Conservation (phyloP, 2,888 invertebrate genomes). For the Caenorhabditis sp. region DNA sequence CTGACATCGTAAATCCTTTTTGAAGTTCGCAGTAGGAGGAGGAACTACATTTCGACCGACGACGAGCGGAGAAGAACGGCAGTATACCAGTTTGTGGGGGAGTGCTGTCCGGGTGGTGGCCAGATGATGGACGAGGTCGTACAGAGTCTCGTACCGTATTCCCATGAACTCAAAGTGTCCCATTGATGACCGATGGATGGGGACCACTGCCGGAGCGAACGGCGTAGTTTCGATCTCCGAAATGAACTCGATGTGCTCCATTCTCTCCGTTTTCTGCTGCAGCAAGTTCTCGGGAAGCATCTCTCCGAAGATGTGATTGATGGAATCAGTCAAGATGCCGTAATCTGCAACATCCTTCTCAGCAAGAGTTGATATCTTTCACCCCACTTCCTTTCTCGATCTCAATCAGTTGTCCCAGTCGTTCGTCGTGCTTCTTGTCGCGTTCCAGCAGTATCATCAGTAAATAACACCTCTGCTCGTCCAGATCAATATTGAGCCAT, state of each 20-base stretch:
- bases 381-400: slow-evolving; percentile 32
- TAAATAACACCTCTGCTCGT: slow-evolving; percentile 61
- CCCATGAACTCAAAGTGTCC: slow-evolving; percentile 65
- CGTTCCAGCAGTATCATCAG: slow-evolving; percentile 55
- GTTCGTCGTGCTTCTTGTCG: slow-evolving; percentile 24
- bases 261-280: slow-evolving; percentile 5
- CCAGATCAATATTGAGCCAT: slow-evolving; percentile 61
- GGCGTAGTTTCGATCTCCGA: slow-evolving; percentile 40
- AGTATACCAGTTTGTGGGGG: slow-evolving; percentile 56
- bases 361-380: neutral
- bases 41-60: slow-evolving; percentile 33
- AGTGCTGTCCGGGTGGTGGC: slow-evolving; percentile 49
- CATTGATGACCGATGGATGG: slow-evolving; percentile 56
- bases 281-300: slow-evolving; percentile 12
- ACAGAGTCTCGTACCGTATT: slow-evolving; percentile 60
- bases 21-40: slow-evolving; percentile 25
- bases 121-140: slow-evolving; percentile 64
- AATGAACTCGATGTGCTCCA: slow-evolving; percentile 35
- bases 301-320: slow-evolving; percentile 31
- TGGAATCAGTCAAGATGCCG: slow-evolving; percentile 26
- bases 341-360: slow-evolving; percentile 17
- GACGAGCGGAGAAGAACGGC: slow-evolving; percentile 38
- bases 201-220: slow-evolving; percentile 36
- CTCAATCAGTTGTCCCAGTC: slow-evolving; percentile 28
- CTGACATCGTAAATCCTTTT: slow-evolving; percentile 39